These are phyloP conservation scores for Phyllopteryx taeniolatus DNA, from an alignment of 2,113 vertebrate species.

Conservation along the genomic window DNA sequence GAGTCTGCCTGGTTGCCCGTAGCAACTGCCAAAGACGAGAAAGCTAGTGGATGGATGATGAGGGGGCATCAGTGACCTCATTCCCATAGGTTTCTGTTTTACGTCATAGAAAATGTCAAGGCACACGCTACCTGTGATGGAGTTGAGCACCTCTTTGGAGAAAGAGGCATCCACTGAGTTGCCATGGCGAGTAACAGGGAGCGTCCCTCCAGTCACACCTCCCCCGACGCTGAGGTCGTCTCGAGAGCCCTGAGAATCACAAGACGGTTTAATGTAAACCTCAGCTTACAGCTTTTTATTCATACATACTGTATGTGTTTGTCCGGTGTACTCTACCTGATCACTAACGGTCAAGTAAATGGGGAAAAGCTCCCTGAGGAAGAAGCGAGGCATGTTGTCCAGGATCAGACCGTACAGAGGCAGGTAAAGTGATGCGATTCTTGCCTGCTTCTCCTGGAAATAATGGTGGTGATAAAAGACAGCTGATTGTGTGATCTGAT, in stretches of 20 bases:
- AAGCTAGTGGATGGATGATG: constrained; percentile 71
- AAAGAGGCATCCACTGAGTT: constrained; percentile 94
- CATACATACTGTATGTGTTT: neutral
- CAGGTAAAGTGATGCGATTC: constrained; percentile 92
- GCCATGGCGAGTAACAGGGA: constrained; percentile 80
- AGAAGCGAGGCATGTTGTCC: constrained; percentile 97
- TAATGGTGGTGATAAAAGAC: neutral
- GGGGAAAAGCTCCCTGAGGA: constrained; percentile 92
- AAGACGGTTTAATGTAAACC: neutral
- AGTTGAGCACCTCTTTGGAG: constrained; percentile 97
- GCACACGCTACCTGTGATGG: constrained; percentile 86
- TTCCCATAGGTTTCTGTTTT: constrained; percentile 24
- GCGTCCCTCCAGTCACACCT: constrained; percentile 74
- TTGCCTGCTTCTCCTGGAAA: constrained; percentile 87
- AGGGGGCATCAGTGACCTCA: constrained; percentile 23
- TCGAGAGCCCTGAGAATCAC: constrained; percentile 81
- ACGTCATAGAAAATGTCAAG: constrained; percentile 3
- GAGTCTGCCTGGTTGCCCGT: constrained; percentile 92
- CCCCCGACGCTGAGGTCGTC: constrained; percentile 89
- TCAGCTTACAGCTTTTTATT: neutral
- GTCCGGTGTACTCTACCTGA: constrained; percentile 75
- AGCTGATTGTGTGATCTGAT: neutral
- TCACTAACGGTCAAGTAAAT: constrained; percentile 88
- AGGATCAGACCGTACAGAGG: constrained; percentile 95
- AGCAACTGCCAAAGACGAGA: constrained; percentile 95